Percentiles rank a stretch among this genome's conserved stretches.
phyloP scores from a whole-genome alignment of 2,113 vertebrate species.

The Hippopotamus amphibius region DNA sequence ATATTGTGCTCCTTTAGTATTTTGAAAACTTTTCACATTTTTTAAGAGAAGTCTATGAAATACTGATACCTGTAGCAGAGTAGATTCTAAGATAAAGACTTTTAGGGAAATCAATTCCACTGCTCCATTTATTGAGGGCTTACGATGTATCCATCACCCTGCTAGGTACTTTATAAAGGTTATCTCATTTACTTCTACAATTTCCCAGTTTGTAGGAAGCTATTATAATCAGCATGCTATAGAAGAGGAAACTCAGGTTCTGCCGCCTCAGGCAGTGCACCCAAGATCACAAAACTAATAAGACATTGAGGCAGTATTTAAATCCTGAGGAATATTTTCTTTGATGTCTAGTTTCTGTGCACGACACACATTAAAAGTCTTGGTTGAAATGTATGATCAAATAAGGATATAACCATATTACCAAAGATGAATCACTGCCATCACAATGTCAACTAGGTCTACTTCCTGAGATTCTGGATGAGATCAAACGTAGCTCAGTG shows the following conservation, averaged over 20 bases:
- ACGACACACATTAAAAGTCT: not conserved
- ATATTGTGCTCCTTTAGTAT: not conserved
- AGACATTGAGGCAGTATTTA: conserved; percentile 4
- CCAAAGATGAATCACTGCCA: not conserved
- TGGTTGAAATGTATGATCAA: conserved; percentile 3
- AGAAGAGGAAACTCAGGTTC: not conserved
- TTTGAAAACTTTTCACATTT: not conserved
- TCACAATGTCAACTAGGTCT: not conserved
- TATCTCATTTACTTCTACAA: conserved; percentile 19
- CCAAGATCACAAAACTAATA: conserved; percentile 4
- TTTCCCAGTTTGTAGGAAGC: not conserved
- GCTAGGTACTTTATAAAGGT: not conserved
- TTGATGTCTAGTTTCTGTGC: not conserved
- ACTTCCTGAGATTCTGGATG: not conserved
- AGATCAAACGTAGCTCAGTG: not conserved
- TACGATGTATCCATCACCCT: not conserved
- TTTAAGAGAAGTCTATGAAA: not conserved
- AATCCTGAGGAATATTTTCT: not conserved
- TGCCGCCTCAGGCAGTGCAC: not conserved
- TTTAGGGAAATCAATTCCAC: not conserved
- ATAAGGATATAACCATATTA: not conserved
- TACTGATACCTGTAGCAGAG: not conserved
- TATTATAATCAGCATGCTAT: not conserved
- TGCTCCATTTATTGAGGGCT: not conserved
- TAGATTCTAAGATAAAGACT: not conserved